Evolutionary conservation across 1,140 invertebrate species (phyloP).

Genomic region (Stegodyphus mimosarum): DNA sequence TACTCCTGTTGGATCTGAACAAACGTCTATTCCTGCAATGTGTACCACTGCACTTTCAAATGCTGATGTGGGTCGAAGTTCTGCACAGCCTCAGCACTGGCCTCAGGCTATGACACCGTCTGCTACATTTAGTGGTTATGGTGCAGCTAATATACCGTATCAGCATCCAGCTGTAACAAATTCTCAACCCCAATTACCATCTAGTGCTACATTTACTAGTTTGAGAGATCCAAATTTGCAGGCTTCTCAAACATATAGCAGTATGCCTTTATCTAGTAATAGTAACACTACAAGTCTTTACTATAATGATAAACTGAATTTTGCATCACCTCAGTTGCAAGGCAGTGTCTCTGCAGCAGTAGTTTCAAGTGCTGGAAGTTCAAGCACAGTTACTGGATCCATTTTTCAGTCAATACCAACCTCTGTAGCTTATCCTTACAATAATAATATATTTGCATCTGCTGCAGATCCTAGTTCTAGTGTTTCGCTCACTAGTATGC

Average conservation of each 20-base stretch:
- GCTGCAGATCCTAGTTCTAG: too few relatives aligned
- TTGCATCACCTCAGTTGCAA: too few relatives aligned
- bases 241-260: too few relatives aligned
- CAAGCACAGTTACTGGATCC: too few relatives aligned
- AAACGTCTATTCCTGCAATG: conserved; percentile 28
- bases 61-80: conserved; percentile 1
- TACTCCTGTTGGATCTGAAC: conserved; percentile 57
- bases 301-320: too few relatives aligned
- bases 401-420: too few relatives aligned
- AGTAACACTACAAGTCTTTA: too few relatives aligned
- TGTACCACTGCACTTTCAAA: conserved; percentile 19
- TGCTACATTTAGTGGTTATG: neutral
- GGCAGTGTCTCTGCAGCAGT: neutral
- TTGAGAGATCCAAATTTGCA: neutral
- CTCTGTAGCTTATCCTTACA: too few relatives aligned
- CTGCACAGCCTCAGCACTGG: neutral
- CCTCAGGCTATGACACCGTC: neutral
- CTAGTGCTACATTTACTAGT: neutral
- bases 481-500: too few relatives aligned
- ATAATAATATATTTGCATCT: too few relatives aligned
- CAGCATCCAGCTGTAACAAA: neutral
- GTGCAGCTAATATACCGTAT: neutral
- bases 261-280: too few relatives aligned
- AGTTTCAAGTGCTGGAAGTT: neutral
- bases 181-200: neutral